Conservation (phyloP, 1,140 invertebrate genomes). For the Sycobia sp. region DNA sequence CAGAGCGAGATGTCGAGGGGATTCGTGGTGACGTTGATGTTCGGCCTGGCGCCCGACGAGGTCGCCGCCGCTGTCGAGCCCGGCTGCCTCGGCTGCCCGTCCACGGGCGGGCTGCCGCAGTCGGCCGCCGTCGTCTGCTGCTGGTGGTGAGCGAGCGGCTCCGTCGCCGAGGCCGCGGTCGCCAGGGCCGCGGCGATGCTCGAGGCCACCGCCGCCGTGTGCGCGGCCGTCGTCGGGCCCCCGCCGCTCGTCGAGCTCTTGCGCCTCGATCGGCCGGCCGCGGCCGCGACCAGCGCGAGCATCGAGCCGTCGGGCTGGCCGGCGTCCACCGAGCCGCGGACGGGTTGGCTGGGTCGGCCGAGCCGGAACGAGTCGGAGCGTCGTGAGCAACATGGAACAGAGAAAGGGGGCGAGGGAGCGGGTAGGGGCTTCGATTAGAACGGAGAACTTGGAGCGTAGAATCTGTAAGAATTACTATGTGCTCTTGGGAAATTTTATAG, state of each 20-base stretch:
- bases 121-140: slow-evolving; percentile 25
- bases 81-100: background rate
- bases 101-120: slow-evolving; percentile 1
- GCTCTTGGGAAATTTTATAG: too few relatives aligned
- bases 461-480: too few relatives aligned
- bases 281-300: slow-evolving; percentile 45
- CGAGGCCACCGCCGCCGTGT: slow-evolving; percentile 38
- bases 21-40: slow-evolving; percentile 70
- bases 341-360: slow-evolving; percentile 57
- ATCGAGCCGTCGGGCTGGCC: slow-evolving; percentile 56
- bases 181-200: slow-evolving; percentile 8
- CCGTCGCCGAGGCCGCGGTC: slow-evolving; percentile 7
- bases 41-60: slow-evolving; percentile 53
- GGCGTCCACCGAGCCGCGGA: slow-evolving; percentile 59
- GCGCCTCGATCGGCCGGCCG: slow-evolving; percentile 45
- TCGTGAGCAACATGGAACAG: background rate
- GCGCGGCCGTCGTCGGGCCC: slow-evolving; percentile 33
- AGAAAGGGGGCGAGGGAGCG: too few relatives aligned
- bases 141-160: slow-evolving; percentile 37
- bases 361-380: too few relatives aligned
- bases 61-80: background rate
- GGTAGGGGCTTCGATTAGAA: too few relatives aligned
- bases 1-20: slow-evolving; percentile 63
- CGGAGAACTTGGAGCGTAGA: too few relatives aligned
- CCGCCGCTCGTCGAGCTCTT: slow-evolving; percentile 6